A percentile compares a stretch with the other conserved stretches of the same genome.
Evolutionary conservation across 2,113 vertebrate species (phyloP).

Genomic region (Erythrolamprus reginae): DNA sequence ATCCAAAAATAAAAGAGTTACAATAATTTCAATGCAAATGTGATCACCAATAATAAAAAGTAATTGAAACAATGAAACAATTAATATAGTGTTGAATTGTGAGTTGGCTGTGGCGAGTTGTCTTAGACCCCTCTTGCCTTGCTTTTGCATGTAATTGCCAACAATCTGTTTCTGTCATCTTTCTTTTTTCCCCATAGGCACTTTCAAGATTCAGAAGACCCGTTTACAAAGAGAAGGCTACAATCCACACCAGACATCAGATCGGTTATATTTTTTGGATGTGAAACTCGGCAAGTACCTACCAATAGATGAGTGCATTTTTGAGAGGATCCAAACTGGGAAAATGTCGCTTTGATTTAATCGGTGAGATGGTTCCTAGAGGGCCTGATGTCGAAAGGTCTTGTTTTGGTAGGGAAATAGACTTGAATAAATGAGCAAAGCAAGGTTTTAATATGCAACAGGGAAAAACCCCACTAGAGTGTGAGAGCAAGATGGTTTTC

Average conservation of each 20-base stretch:
- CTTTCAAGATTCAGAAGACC: constrained; percentile 88
- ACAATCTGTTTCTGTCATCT: rapidly evolving
- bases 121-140: not conserved
- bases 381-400: not conserved
- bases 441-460: not conserved
- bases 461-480: not conserved
- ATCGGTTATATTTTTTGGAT: constrained; percentile 81
- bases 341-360: constrained; percentile 28
- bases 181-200: constrained; percentile 63
- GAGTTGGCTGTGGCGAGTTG: not conserved
- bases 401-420: not conserved
- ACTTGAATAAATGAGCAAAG: not conserved
- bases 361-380: not conserved
- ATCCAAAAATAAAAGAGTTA: not conserved
- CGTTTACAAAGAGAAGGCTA: constrained; percentile 78
- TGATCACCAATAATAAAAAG: not conserved
- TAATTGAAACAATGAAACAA: not conserved
- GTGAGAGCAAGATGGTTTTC: not conserved
- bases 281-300: constrained; percentile 71
- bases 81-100: not conserved
- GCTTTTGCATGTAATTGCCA: not conserved
- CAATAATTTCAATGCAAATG: not conserved
- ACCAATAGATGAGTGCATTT: constrained; percentile 68
- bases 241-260: constrained; percentile 66
- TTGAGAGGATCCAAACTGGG: constrained; percentile 66